Base-by-base conservation (phyloP, 2,113 vertebrate species). In the Onychostoma macrolepis region DNA sequence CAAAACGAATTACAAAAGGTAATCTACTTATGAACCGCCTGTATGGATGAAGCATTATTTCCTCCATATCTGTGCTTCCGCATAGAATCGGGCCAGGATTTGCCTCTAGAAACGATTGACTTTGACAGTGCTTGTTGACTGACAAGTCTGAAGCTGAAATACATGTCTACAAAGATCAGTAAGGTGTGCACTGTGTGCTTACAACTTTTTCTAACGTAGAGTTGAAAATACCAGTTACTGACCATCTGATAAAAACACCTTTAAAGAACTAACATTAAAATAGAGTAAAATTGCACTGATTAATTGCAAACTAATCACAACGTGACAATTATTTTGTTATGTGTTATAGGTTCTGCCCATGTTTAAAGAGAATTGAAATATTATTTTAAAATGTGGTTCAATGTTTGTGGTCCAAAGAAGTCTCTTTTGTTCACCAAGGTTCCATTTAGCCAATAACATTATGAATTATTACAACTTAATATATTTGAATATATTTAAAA, bases 1-100 rank as follows among this genome's bases (percentile, higher is more conserved):
- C 96, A 94, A 96, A 96, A 97, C 96, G 95, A 97, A 96, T 96
- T 95, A 96, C 96, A 96, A 97, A 97, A 97, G 94, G 95, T 96
- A 97, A 97, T 97, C 96, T 96, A 95, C 95, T 96, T 95, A 96
- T 96, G 96, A 97, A 96, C 93, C 94, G 93, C 92, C 89, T 91
- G 95, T 93, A 94, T 89, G 91, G 94, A 96, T 95, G 93, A 94
- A 95, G 95, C 94, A 95, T 94, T 92, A 92, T 95, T 92, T 91
- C 86, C 86, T 88, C 93, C 93, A 95, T 94, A 94, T 94, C 91
- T 93, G 84, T 90, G 38, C 90, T 58, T 72, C 69, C 24, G 33
- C 45, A 74, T 6, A 26, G 50, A 82, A 72, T 75, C 67, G 38
- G 13, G 21, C 56, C 41, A 13, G 82, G 69, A 74, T 84, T 84